Base-by-base conservation (phyloP, 2,113 vertebrate species). In the Pica pica region DNA sequence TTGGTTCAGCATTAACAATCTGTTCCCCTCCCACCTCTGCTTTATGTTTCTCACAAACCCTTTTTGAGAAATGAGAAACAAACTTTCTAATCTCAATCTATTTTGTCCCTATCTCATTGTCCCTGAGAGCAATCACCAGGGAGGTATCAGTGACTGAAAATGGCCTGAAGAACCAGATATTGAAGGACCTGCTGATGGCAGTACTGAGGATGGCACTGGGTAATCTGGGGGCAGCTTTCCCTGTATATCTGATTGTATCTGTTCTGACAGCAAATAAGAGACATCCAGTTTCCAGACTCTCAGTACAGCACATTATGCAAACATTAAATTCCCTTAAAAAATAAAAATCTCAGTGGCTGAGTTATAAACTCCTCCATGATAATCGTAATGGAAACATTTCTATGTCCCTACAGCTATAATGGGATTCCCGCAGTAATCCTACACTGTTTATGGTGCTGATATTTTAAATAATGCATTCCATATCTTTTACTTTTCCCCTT, bases 281-380 rank as follows among this genome's bases (percentile, higher is more conserved):
- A 53, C 49, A 71, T 46, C 8, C 60, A 60, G 79, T 64, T 87
- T 78, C 44, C 80, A 87, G 73, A 9, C 26, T 87, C 78, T 42
- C 90, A 79, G 46, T 79, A 71, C 11, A 82, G 46, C 46, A 50
- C 65, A 93, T 94, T 94, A 94, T 35, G 39, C 76, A 96, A 97
- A 90, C 77, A 93, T 95, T 87, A 95, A 81, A 97, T 93, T 89
- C 63, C 33, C 64, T 94, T 61, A 78, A 93, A 96, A 95, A 83
- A 60, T 47, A 89, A 90, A 90, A 92, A 93, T 75, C 67, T 80
- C 39, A 83, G 76, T 61, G 74, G 49, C 50, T 73, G 46, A 57
- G 31, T 73, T 94, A 68, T 47, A 87, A 93, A 94, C 59, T 77
- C 70, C 68, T 90, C 76, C 65, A 31, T 37, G 87, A 90, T 75